A percentile compares a stretch with the other conserved stretches of the same genome.
phyloP scores from a whole-genome alignment of 2,113 vertebrate species.

The Odontophorus gujanensis region DNA sequence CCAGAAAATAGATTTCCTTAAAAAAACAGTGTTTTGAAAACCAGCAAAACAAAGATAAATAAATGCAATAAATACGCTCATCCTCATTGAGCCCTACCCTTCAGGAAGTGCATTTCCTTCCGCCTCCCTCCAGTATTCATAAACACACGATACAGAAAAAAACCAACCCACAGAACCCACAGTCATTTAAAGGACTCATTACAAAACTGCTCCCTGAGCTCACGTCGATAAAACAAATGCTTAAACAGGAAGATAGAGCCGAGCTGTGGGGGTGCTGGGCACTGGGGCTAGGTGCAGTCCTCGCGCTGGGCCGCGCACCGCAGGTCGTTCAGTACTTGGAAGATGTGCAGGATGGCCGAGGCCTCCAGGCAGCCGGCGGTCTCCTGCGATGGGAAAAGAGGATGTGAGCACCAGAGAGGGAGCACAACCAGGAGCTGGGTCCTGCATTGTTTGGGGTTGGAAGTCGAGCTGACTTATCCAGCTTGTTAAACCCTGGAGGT shows the following conservation, averaged over 20 bases:
- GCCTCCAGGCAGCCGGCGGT: not conserved
- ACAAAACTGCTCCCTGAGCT: not conserved
- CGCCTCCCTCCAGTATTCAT: not conserved
- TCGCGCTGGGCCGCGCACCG: not conserved
- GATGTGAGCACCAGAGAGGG: accelerated
- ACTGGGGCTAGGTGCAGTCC: accelerated
- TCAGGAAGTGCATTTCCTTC: not conserved
- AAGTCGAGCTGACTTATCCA: not conserved
- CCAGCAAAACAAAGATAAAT: not conserved
- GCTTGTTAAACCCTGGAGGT: not conserved
- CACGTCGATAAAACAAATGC: not conserved
- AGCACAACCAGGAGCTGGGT: not conserved
- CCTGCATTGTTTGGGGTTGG: not conserved
- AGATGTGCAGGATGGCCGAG: not conserved
- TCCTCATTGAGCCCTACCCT: not conserved
- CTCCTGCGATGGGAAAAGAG: not conserved
- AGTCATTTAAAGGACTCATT: not conserved
- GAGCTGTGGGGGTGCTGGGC: not conserved
- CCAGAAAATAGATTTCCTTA: conserved; percentile 21
- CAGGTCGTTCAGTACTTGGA: conserved; percentile 24
- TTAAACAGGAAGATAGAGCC: not conserved
- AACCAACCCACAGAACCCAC: not conserved
- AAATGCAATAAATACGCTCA: not conserved
- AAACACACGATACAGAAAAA: not conserved
- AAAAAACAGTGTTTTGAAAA: not conserved